phyloP scores from a whole-genome alignment of 2,113 vertebrate species.

The Indicator indicator region DNA sequence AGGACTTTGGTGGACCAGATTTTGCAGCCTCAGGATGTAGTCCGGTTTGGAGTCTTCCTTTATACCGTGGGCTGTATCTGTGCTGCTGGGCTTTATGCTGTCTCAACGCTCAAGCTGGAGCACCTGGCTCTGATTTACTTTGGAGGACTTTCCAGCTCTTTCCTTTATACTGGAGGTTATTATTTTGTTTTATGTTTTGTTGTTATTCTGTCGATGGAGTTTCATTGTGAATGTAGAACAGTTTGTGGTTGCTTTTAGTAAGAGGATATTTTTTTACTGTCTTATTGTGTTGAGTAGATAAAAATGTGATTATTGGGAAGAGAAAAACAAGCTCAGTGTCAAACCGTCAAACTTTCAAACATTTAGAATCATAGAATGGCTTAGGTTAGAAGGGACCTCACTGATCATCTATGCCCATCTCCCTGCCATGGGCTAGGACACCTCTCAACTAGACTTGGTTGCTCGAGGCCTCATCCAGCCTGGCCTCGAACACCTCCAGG shows the following conservation, averaged over 20 bases:
- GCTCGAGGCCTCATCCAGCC: too few relatives aligned
- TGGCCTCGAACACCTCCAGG: too few relatives aligned
- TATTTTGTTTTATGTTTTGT: not conserved
- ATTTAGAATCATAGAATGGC: too few relatives aligned
- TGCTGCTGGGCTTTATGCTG: conserved; percentile 85
- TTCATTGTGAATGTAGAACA: not conserved
- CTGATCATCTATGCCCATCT: too few relatives aligned
- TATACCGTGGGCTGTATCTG: conserved; percentile 94
- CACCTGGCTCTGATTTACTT: conserved; percentile 97
- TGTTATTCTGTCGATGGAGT: not conserved
- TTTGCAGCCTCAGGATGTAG: conserved; percentile 93
- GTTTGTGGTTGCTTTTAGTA: not conserved
- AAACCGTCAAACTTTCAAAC: not conserved
- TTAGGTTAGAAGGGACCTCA: too few relatives aligned
- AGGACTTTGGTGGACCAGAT: conserved; percentile 96
- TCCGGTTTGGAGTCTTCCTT: conserved; percentile 92
- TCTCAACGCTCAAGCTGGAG: conserved; percentile 90
- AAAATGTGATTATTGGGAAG: not conserved
- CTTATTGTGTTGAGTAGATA: not conserved
- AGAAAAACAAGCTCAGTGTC: not conserved
- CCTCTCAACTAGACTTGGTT: too few relatives aligned
- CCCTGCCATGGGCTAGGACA: too few relatives aligned
- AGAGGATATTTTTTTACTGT: not conserved
- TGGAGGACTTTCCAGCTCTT: conserved; percentile 95
- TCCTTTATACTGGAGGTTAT: conserved; percentile 96